Percentiles rank a stretch among this genome's conserved stretches.
phyloP scores from a whole-genome alignment of 2,797 vertebrate genomes.

The Anomalospiza imberbis region DNA sequence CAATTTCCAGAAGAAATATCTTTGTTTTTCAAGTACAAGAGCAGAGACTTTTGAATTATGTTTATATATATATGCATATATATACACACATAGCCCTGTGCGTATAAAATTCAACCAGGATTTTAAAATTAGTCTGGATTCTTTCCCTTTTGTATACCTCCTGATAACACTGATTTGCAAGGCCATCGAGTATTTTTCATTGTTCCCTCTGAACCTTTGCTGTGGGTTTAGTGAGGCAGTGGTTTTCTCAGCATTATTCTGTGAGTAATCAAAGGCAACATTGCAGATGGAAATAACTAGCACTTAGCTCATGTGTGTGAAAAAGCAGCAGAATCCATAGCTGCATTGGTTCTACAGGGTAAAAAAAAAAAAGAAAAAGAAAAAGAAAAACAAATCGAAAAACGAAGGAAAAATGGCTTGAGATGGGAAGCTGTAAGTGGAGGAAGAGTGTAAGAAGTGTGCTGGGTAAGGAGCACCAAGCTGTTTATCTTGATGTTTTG shows the following conservation, averaged over 20 bases:
- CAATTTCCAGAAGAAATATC: background rate
- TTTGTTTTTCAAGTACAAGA: background rate
- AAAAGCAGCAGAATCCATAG: background rate
- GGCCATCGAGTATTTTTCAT: background rate
- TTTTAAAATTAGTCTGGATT: background rate
- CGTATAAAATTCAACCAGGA: background rate
- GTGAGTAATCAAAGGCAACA: background rate
- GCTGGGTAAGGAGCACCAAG: background rate
- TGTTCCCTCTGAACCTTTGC: background rate
- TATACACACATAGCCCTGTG: background rate
- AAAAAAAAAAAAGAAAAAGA: background rate
- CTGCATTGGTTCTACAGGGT: background rate
- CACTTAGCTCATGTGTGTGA: conserved; percentile 18
- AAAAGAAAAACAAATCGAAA: background rate
- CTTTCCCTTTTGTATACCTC: background rate
- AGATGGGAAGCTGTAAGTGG: background rate
- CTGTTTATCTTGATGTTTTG: background rate
- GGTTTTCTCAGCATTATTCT: background rate
- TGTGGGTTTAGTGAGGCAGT: background rate
- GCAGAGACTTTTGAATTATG: background rate
- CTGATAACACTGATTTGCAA: background rate
- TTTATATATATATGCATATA: background rate
- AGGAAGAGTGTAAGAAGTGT: background rate
- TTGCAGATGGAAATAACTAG: conserved; percentile 12
- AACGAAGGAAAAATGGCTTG: background rate